phyloP scores from a whole-genome alignment of 2,888 invertebrate species.

The Drosophila bunnanda region DNA sequence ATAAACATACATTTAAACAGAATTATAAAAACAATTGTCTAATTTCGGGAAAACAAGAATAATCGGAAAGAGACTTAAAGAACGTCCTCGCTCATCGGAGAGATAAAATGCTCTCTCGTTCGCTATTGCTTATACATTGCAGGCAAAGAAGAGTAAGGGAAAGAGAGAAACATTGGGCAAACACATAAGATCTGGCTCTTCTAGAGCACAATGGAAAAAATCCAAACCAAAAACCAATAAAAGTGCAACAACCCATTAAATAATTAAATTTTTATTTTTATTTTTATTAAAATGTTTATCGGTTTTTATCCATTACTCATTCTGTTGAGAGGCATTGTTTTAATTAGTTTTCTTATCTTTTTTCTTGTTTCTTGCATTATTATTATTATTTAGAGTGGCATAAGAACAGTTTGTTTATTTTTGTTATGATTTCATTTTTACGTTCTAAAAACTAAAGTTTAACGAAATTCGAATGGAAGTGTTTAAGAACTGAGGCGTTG shows the following conservation, averaged over 20 bases:
- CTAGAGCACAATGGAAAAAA: too few relatives aligned
- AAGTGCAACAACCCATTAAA: background rate
- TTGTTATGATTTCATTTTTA: conserved; percentile 2
- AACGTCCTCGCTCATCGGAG: too few relatives aligned
- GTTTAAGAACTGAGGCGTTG: conserved; percentile 23
- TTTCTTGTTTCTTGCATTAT: conserved; percentile 8
- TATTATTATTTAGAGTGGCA: conserved; percentile 30
- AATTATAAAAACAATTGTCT: too few relatives aligned
- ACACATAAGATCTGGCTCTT: too few relatives aligned
- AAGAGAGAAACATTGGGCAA: too few relatives aligned
- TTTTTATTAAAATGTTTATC: conserved; percentile 68
- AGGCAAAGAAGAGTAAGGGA: too few relatives aligned
- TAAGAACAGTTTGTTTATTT: conserved; percentile 26
- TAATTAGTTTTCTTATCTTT: conserved; percentile 17
- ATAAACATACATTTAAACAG: conserved; percentile 61
- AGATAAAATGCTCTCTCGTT: too few relatives aligned
- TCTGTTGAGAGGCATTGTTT: conserved; percentile 25
- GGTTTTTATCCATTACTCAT: conserved; percentile 39
- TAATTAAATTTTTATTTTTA: conserved; percentile 63
- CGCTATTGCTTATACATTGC: too few relatives aligned
- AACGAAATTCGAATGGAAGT: conserved; percentile 11
- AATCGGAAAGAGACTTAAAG: too few relatives aligned
- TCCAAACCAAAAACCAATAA: background rate
- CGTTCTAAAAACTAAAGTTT: conserved; percentile 13
- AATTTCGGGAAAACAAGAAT: background rate